phyloP scores from a whole-genome alignment of 2,888 invertebrate species.

The Dicyrtoma fusca region DNA sequence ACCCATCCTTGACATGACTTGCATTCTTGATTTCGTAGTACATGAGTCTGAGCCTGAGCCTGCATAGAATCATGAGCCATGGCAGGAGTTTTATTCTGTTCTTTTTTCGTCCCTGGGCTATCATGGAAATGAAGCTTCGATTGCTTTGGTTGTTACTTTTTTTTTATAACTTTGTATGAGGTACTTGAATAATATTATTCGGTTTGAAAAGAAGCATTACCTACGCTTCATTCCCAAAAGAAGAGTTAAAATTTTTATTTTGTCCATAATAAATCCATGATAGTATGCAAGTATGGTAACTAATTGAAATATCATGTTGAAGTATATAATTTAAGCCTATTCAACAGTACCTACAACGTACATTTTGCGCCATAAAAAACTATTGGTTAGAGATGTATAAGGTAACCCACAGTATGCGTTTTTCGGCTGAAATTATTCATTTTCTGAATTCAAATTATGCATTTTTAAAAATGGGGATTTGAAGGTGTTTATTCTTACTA shows the following conservation, averaged over 20 bases:
- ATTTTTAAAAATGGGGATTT: too few species aligned
- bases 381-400: too few species aligned
- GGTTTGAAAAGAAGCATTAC: slow-evolving; percentile 29
- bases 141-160: slow-evolving; percentile 21
- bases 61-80: slow-evolving; percentile 22
- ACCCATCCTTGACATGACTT: slow-evolving; percentile 57
- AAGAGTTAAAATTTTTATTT: slow-evolving; percentile 26
- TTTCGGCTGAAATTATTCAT: too few species aligned
- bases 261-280: slow-evolving; percentile 33
- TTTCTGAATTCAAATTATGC: too few species aligned
- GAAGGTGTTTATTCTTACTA: too few species aligned
- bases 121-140: slow-evolving; percentile 4
- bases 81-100: slow-evolving; percentile 23
- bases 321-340: too few species aligned
- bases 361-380: too few species aligned
- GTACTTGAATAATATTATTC: slow-evolving; percentile 32
- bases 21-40: slow-evolving; percentile 45
- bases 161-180: slow-evolving; percentile 21
- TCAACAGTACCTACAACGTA: too few species aligned
- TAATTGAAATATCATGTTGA: slow-evolving; percentile 11
- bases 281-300: slow-evolving; percentile 20
- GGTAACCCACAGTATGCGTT: too few species aligned
- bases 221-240: slow-evolving; percentile 14
- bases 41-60: too few species aligned
- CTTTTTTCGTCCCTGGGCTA: slow-evolving; percentile 16